Percentiles rank a stretch among this genome's conserved stretches.
Conservation (phyloP, 2,888 invertebrate genomes). For the Drosophila robusta region DNA sequence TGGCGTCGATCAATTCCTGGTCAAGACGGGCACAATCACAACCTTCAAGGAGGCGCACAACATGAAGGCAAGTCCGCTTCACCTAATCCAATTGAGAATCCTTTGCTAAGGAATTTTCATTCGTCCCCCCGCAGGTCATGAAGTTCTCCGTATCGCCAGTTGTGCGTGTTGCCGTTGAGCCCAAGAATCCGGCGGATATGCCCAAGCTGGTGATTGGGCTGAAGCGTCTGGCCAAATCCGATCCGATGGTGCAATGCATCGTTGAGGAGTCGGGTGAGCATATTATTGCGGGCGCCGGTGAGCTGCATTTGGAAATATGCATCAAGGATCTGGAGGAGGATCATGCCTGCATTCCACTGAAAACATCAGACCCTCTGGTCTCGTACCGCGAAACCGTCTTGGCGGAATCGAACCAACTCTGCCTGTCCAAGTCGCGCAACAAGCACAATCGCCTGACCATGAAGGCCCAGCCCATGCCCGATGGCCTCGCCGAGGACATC, state of each 20-base stretch:
- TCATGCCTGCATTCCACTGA: constrained; percentile 99
- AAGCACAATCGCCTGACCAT: constrained; percentile 99
- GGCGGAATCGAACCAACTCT: constrained; percentile 96
- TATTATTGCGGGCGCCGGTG: constrained; percentile 99
- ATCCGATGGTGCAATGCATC: constrained; percentile 99
- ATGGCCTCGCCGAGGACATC: constrained; percentile 98
- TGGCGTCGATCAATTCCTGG: constrained; percentile 99
- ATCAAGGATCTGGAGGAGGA: constrained; percentile 99
- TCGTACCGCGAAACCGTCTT: constrained; percentile 99
- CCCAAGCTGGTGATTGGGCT: constrained; percentile 99
- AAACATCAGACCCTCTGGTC: constrained; percentile 99
- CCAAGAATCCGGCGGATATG: constrained; percentile 99
- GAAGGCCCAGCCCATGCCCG: constrained; percentile 97
- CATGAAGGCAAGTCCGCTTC: constrained; percentile 88
- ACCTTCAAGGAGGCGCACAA: constrained; percentile 99
- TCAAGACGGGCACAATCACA: constrained; percentile 99
- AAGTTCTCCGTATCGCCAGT: constrained; percentile 99
- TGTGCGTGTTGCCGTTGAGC: constrained; percentile 99
- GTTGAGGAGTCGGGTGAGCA: constrained; percentile 99
- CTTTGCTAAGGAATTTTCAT: neutral
- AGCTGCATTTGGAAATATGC: constrained; percentile 99
- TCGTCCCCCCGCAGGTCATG: constrained; percentile 91
- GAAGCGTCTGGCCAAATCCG: constrained; percentile 99
- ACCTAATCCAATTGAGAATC: neutral
- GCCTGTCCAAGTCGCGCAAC: constrained; percentile 99